Evolutionary conservation across 2,113 vertebrate genomes (phyloP).

Genomic region (Gyps fulvus): DNA sequence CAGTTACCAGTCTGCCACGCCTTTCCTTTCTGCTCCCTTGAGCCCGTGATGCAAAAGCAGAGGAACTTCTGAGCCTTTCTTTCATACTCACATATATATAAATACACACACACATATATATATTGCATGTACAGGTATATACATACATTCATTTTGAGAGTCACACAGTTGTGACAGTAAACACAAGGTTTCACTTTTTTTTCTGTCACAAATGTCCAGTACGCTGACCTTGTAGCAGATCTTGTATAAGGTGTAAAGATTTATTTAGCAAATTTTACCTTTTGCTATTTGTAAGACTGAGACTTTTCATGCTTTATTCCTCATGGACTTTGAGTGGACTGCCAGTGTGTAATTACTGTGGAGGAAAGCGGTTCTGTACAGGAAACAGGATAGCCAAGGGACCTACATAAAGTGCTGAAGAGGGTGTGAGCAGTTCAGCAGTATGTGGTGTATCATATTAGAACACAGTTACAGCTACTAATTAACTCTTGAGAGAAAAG

Average conservation of each 20-base stretch:
- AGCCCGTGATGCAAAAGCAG: neutral
- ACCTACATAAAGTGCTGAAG: neutral
- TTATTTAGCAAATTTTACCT: neutral
- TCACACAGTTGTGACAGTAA: neutral
- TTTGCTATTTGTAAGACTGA: neutral
- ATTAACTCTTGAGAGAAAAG: neutral
- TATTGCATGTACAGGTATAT: neutral
- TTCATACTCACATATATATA: neutral
- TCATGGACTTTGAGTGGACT: neutral
- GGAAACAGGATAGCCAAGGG: constrained; percentile 59
- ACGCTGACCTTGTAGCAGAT: neutral
- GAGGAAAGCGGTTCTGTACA: neutral
- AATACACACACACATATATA: neutral
- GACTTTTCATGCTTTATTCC: neutral
- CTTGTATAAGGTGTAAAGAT: neutral
- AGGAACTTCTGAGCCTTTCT: neutral
- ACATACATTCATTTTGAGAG: neutral
- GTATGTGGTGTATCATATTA: neutral
- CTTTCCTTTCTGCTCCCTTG: neutral
- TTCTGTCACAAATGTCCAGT: neutral
- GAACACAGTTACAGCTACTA: neutral
- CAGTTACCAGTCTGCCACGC: neutral
- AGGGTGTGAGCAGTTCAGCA: neutral
- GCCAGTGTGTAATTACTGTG: constrained; percentile 52
- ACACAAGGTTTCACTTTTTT: neutral